Evolutionary conservation across 2,797 vertebrate species (phyloP).

Genomic region (Lutjanus campechanus): DNA sequence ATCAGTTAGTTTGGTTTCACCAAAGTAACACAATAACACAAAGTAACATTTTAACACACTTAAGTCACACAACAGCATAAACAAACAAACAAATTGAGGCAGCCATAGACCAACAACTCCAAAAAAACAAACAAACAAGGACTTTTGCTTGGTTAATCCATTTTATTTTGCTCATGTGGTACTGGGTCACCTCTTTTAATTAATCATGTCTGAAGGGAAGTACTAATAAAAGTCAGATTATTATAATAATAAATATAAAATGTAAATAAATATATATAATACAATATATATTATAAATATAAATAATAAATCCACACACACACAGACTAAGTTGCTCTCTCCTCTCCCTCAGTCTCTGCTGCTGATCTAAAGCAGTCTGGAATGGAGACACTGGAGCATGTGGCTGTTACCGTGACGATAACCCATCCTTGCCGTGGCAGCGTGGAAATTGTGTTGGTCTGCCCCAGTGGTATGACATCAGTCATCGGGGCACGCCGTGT

Average conservation of each 20-base stretch:
- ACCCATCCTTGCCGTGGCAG: constrained; percentile 91
- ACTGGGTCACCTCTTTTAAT: too few relatives aligned
- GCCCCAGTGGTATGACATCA: constrained; percentile 94
- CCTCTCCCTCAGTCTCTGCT: constrained; percentile 84
- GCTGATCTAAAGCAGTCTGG: constrained; percentile 89
- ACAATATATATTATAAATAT: too few relatives aligned
- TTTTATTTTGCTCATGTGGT: too few relatives aligned
- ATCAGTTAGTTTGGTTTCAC: too few relatives aligned
- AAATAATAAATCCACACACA: neutral
- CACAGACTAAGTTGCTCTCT: constrained; percentile 1
- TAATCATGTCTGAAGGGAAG: neutral
- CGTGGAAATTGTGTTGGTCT: constrained; percentile 90
- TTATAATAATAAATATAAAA: neutral
- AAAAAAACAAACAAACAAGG: too few relatives aligned
- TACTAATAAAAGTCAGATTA: neutral
- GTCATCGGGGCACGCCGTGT: constrained; percentile 90
- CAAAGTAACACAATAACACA: too few relatives aligned
- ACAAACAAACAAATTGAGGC: too few relatives aligned
- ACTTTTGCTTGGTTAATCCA: too few relatives aligned
- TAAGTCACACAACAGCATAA: too few relatives aligned
- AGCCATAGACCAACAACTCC: too few relatives aligned
- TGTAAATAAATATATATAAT: too few relatives aligned
- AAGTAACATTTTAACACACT: too few relatives aligned
- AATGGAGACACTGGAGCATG: constrained; percentile 95
- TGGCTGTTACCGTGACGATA: constrained; percentile 91